phyloP scores from a whole-genome alignment of 2,113 vertebrate genomes.

The Carettochelys insculpta region DNA sequence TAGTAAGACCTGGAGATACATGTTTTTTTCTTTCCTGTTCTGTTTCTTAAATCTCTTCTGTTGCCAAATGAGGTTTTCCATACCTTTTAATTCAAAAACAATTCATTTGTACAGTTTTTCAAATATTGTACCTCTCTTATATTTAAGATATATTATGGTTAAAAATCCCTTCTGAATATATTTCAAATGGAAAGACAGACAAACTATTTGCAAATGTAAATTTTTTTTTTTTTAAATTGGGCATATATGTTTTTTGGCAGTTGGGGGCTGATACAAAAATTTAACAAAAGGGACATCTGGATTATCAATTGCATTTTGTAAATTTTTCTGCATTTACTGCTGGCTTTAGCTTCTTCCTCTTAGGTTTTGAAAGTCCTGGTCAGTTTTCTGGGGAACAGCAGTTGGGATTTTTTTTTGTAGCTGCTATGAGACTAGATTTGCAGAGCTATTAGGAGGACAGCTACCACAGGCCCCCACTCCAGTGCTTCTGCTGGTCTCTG shows the following conservation, averaged over 20 bases:
- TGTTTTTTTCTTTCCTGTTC: neutral
- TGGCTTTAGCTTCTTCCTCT: neutral
- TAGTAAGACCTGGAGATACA: neutral
- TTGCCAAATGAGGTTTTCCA: neutral
- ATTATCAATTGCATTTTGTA: neutral
- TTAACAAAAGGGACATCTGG: neutral
- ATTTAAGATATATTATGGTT: constrained; percentile 1
- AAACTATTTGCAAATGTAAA: constrained; percentile 20
- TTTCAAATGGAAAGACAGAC: neutral
- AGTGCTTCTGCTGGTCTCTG: neutral
- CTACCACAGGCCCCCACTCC: neutral
- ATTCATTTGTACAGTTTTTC: neutral
- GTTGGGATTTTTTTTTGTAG: neutral
- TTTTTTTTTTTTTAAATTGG: neutral
- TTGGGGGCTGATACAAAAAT: neutral
- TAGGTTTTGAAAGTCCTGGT: neutral
- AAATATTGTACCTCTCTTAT: neutral
- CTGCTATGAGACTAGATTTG: neutral
- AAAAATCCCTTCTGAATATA: constrained; percentile 26
- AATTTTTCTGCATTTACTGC: neutral
- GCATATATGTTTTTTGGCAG: neutral
- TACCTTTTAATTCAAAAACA: neutral
- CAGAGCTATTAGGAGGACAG: rapidly evolving
- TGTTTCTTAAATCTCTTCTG: neutral
- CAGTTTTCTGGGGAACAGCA: neutral